Base-by-base conservation (phyloP, 2,888 invertebrate species). In the Leptinotarsa juncta region DNA sequence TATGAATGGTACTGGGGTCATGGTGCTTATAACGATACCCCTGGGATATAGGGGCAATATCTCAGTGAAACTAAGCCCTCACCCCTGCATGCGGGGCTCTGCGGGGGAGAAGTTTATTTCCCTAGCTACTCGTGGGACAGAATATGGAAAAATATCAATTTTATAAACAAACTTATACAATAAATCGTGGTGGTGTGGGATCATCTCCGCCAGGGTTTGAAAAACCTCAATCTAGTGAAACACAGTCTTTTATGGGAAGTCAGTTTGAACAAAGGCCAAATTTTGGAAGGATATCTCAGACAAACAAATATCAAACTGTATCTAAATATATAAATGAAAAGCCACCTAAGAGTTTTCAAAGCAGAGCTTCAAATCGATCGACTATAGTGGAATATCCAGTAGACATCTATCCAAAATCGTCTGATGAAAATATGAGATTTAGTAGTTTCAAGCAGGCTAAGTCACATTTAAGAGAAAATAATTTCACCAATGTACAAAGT, bases 111-210 rank as follows among this genome's bases (percentile, higher is more conserved):
- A 70, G 5, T 23, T 70, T 73, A 71, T 57, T 71, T 76, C 76
- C 76, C 76, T 76, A 68, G 76, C 76, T 76, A 68, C 71, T 76
- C 76, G 76, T 76, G 76, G 76, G 76, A 76, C 42, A 50, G 26
- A 76, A 57, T 65, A 76, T 76, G 76, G 72, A 71, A 60, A 67
- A 55, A 69, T 42, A 42, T 5, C 50, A 71, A 50, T 70, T 48
- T 57, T 50, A 53, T 53, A 70, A 76, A 57, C 72, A 76, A 73
- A 55, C 76, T 0, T 48, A 71, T 23, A n/a, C 55, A 74, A 49
- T 68, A 68, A 68, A 74, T 65, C 71, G 65, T 65, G 70, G 71
- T 57, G 71, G 71, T 67, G 26, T 67, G n/a, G 23, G 62, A 42
- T 67, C 70, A 67, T 67, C 67, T 60, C 67, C 57, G 49, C 12